A percentile compares a stretch with the other conserved stretches of the same genome.
Evolutionary conservation across 2,888 invertebrate genomes (phyloP).

Genomic region (Pachycephus smyrnensis): DNA sequence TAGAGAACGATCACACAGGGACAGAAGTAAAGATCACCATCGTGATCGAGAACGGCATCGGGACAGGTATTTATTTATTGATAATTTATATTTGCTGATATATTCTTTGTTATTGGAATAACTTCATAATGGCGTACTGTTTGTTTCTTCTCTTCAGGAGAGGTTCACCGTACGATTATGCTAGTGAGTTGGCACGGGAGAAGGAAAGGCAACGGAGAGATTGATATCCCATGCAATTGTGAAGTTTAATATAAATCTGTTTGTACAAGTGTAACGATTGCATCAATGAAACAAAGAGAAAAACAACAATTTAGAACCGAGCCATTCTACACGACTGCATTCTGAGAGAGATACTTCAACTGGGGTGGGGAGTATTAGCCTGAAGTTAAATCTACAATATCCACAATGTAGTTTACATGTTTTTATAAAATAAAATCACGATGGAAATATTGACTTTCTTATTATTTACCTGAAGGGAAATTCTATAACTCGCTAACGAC

Average conservation of each 20-base stretch:
- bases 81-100: conserved; percentile 2
- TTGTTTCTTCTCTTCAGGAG: conserved; percentile 42
- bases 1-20: conserved; percentile 57
- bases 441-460: neutral
- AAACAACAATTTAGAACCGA: conserved; percentile 53
- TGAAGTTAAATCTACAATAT: conserved; percentile 53
- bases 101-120: conserved; percentile 10
- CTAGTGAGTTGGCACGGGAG: conserved; percentile 63
- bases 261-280: conserved; percentile 53
- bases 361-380: conserved; percentile 43
- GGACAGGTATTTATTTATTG: conserved; percentile 48
- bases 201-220: conserved; percentile 64
- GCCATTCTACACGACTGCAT: conserved; percentile 50
- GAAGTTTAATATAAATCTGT: conserved; percentile 30
- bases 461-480: neutral
- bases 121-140: neutral
- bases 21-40: conserved; percentile 57
- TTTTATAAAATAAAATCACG: conserved; percentile 59
- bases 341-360: conserved; percentile 30
- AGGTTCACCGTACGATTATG: conserved; percentile 60
- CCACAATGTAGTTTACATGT: conserved; percentile 61
- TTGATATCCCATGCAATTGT: conserved; percentile 38
- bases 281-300: conserved; percentile 15
- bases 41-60: conserved; percentile 60
- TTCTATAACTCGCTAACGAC: neutral